Base-by-base conservation (phyloP, 92 coral and sea anemone species). In the Isaurus tuberculatus region DNA sequence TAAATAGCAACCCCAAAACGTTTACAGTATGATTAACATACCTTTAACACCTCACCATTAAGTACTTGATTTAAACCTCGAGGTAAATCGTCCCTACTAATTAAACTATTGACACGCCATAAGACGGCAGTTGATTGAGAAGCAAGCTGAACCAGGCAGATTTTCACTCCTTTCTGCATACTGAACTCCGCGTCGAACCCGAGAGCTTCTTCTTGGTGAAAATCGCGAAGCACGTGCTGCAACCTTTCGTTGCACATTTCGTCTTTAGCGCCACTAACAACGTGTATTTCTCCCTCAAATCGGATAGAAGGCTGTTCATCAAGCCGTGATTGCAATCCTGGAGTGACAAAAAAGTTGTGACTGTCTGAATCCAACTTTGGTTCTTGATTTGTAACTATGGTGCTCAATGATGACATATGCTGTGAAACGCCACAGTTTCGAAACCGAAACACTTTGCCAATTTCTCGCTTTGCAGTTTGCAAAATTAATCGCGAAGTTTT, bases 111-210 rank as follows among this genome's bases (percentile, higher is more conserved):
- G 75, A 89, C 90, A 15, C 88, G 92, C 98, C 98, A 94, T 74
- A 94, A 74, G 37, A 92, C 74, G 27, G 98, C 90, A 55, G 85
- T 86, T 33, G 88, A 81, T 7, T 83, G 67, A 8, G 92, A 78
- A 23, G 98, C 95, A 22, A 94, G 81, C 86, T 94, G 98, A 43
- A 94, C 81, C 26, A 94, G 88, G 75, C 93, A 85, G 17, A 91
- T 82, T 32, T 60, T 74, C 46, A 85, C 81, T 34, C 86, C 68
- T 10, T 79, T 61, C 14, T 64, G 73, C 22, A 88, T 80, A 26
- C 57, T 72, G 87, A 78, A 84, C 53, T 94, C 98, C 8, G 86
- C 79, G 70, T 94, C 98, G 64, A 94, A 86, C 0, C 98, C 98
- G 55, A 94, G 72, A 3, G 89, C 98, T 16, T 81, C 77, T 25